phyloP scores from a whole-genome alignment of 2,888 invertebrate species.

The Papilio demoleus region DNA sequence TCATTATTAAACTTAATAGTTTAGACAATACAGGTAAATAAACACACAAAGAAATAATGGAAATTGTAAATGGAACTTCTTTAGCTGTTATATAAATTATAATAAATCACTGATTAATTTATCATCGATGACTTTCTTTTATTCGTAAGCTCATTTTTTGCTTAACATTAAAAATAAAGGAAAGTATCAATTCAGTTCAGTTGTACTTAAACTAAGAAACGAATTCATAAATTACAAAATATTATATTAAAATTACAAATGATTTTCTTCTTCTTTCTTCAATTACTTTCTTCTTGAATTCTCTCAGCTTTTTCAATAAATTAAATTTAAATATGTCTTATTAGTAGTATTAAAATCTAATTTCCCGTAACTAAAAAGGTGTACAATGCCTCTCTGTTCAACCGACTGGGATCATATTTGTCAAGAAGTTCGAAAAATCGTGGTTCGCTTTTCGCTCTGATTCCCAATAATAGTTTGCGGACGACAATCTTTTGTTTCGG shows the following conservation, averaged over 20 bases:
- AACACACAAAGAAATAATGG: neutral
- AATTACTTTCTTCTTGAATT: neutral
- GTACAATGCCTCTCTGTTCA: constrained; percentile 85
- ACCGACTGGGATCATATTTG: constrained; percentile 88
- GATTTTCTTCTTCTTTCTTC: too few relatives aligned
- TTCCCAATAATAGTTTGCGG: constrained; percentile 85
- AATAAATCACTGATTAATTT: neutral
- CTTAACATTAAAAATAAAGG: constrained; percentile 6
- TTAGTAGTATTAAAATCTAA: constrained; percentile 46
- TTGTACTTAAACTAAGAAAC: constrained; percentile 3
- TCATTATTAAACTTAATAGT: constrained; percentile 20
- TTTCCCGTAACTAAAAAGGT: constrained; percentile 76
- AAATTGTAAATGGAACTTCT: neutral
- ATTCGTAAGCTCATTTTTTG: neutral
- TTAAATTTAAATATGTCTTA: neutral
- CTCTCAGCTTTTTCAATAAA: neutral
- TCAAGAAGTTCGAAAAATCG: constrained; percentile 85
- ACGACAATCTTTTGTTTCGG: constrained; percentile 85
- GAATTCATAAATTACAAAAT: too few relatives aligned
- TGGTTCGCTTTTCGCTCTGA: constrained; percentile 87
- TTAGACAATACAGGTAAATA: neutral
- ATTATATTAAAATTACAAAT: too few relatives aligned
- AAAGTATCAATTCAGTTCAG: constrained; percentile 16
- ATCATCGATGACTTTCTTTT: constrained; percentile 22
- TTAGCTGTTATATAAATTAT: neutral